Evolutionary conservation across 2,888 invertebrate genomes (phyloP), one percentile per base, ranked within the genome.

Genomic region (Platypus cylindrus): DNA sequence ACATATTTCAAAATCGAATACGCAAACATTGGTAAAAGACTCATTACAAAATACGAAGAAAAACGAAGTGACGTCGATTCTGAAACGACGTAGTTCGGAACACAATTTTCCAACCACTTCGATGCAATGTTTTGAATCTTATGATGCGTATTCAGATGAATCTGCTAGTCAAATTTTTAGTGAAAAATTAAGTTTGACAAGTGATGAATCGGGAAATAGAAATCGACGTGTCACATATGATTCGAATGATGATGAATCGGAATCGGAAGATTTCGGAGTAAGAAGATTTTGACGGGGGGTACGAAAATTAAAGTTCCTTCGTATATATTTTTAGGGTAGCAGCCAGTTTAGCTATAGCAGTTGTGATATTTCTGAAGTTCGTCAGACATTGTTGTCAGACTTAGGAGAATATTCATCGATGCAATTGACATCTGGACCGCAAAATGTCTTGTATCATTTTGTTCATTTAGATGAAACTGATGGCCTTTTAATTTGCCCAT

Each of bases 391-490:
- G 20, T 59, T 83, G 43, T 74, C 73, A 44, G 81, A 83, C 58
- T 75, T 78, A 11, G 73, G 74, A 43, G 71, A 73, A 37, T 68
- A 73, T 25, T 60, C 71, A 23, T 69, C 72, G 2, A 57, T 64
- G 40, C 63, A 65, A 56, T 64, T 80, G 47, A 80, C 81, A 12
- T 66, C 74, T 1, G 83, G 83, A 1, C 68, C 70, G 32, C 75
- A 76, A 38, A 83, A 83, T 55, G 74, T 76, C 7, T 56, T 86
- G 36, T 78, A 82, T 52, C 78, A 84, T 56, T 85, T 78, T 51
- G 68, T 85, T 1, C 76, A 79, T 37, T 58, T 86, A 34, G 81
- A 86, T 55, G 63, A 67, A 0, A 68, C 72, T 8, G 76, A 79
- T 51, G 85, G 86, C 1, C 62, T 85, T 31, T 55, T 83, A 3